phyloP scores from a whole-genome alignment of 2,888 invertebrate genomes.

The Folsomia manolachei region DNA sequence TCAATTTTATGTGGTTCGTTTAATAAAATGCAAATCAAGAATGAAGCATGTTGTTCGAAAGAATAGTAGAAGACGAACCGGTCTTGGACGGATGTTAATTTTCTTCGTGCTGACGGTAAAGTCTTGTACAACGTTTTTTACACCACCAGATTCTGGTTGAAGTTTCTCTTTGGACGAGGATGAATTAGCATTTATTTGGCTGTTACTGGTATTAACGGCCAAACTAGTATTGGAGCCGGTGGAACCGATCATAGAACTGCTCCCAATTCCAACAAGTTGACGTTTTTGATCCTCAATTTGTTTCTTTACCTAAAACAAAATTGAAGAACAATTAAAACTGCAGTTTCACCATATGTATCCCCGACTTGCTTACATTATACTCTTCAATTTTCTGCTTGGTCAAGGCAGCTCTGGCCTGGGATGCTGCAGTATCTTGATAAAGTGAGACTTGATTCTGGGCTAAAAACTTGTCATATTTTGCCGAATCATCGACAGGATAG shows the following conservation, averaged over 20 bases:
- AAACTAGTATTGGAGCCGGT: too few species aligned
- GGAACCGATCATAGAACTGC: background rate
- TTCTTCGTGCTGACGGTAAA: background rate
- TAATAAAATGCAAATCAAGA: too few species aligned
- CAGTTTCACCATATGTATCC: background rate
- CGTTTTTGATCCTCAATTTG: conserved; percentile 44
- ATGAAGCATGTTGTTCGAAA: too few species aligned
- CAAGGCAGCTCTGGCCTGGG: conserved; percentile 73
- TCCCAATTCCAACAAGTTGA: conserved; percentile 5
- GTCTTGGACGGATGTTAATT: background rate
- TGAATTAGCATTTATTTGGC: too few species aligned
- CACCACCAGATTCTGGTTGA: conserved; percentile 34
- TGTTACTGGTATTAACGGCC: too few species aligned
- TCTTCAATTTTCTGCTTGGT: conserved; percentile 69
- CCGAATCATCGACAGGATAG: conserved; percentile 51
- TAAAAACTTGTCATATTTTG: conserved; percentile 69
- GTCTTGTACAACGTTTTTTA: conserved; percentile 12
- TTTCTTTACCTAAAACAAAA: conserved; percentile 36
- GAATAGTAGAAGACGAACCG: background rate
- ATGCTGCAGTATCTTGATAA: conserved; percentile 73
- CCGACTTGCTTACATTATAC: conserved; percentile 58
- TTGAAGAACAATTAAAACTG: background rate
- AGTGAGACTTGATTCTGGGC: conserved; percentile 71
- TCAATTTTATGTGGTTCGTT: too few species aligned
- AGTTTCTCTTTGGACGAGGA: conserved; percentile 40